Evolutionary conservation across 2,113 vertebrate genomes (phyloP).

Genomic region (Mystacornis crossleyi): DNA sequence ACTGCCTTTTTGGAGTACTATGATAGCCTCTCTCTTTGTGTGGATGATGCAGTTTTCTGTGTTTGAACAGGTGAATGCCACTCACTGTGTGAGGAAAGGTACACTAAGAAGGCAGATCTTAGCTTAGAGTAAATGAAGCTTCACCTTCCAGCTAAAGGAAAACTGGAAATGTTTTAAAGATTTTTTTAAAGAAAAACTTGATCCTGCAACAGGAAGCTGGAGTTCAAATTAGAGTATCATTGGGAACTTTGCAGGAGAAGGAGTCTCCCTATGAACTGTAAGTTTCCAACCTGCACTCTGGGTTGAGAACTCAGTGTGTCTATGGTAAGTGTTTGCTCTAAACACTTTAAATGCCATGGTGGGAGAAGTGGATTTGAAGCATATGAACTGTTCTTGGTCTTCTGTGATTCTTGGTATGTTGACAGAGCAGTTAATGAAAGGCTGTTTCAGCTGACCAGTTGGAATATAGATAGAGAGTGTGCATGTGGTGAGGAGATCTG

Average conservation of each 20-base stretch:
- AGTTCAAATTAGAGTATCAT: neutral
- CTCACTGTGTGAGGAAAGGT: neutral
- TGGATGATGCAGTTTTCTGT: neutral
- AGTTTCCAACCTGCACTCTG: neutral
- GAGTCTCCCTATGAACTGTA: neutral
- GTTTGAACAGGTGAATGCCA: neutral
- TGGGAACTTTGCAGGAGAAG: neutral
- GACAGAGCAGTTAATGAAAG: slow-evolving; percentile 57
- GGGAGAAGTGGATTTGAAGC: slow-evolving; percentile 12
- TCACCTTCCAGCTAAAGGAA: neutral
- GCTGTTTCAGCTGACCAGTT: slow-evolving; percentile 51
- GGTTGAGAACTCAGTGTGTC: neutral
- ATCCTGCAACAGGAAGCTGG: neutral
- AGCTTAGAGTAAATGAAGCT: neutral
- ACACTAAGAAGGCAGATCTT: neutral
- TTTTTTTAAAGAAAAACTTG: neutral
- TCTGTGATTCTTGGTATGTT: slow-evolving; percentile 50
- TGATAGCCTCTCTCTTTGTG: neutral
- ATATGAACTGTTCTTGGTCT: neutral
- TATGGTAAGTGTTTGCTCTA: neutral
- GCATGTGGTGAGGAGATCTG: slow-evolving; percentile 46
- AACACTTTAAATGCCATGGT: neutral
- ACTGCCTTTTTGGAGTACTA: neutral
- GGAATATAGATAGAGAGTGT: slow-evolving; percentile 20
- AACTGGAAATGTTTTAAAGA: neutral